These are phyloP conservation scores for Hydriomena furcata DNA, from an alignment of 2,888 invertebrate species.

Conservation along the genomic window DNA sequence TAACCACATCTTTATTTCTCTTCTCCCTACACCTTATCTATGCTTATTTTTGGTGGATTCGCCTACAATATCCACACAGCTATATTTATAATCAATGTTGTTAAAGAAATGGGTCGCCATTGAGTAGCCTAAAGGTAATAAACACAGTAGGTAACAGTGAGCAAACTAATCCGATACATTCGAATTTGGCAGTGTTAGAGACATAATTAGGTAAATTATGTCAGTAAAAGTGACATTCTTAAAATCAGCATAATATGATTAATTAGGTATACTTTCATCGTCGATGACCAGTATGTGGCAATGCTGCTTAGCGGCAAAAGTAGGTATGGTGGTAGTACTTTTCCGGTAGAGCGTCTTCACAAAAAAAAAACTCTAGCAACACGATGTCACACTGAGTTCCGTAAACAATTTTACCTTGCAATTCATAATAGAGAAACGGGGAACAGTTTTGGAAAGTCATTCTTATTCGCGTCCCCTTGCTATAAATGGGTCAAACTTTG, in stretches of 20 bases:
- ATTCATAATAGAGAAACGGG: constrained; percentile 1
- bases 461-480: background rate
- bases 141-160: constrained; percentile 4
- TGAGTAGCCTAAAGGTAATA: background rate
- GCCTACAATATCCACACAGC: too few relatives aligned
- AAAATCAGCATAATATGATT: too few relatives aligned
- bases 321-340: too few relatives aligned
- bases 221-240: too few relatives aligned
- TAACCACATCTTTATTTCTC: background rate
- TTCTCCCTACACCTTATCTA: too few relatives aligned
- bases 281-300: too few relatives aligned
- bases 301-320: too few relatives aligned
- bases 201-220: constrained; percentile 24
- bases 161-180: constrained; percentile 15
- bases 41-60: too few relatives aligned
- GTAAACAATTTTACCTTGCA: constrained; percentile 16
- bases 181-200: constrained; percentile 15
- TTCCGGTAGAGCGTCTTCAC: too few relatives aligned
- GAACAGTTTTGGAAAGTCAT: constrained; percentile 8
- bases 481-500: background rate
- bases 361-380: background rate
- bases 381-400: constrained; percentile 9
- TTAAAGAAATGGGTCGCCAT: background rate
- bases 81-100: too few relatives aligned
- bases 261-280: too few relatives aligned